Conservation (phyloP, 2,888 invertebrate genomes). For the Neuroscelio doddi region DNA sequence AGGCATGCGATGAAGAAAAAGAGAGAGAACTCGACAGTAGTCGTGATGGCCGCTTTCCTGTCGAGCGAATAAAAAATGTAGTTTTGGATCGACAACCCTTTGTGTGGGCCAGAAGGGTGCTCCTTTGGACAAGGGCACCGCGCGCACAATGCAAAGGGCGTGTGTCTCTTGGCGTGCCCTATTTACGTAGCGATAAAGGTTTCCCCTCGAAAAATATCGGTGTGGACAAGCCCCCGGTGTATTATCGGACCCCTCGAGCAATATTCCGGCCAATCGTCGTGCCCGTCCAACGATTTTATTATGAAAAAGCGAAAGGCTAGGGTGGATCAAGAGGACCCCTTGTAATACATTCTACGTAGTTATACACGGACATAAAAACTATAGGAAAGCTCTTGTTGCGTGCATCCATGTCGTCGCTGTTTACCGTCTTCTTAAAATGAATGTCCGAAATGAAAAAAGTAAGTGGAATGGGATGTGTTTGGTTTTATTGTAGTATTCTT, state of each 20-base stretch:
- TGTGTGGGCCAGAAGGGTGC: constrained; percentile 65
- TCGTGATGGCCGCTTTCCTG: constrained; percentile 70
- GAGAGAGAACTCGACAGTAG: constrained; percentile 40
- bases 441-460: constrained; percentile 14
- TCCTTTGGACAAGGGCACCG: constrained; percentile 55
- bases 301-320: constrained; percentile 62
- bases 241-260: constrained; percentile 56
- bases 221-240: constrained; percentile 63
- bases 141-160: constrained; percentile 68
- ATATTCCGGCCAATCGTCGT: constrained; percentile 64
- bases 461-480: constrained; percentile 15
- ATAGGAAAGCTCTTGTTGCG: constrained; percentile 35
- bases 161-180: constrained; percentile 71
- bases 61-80: constrained; percentile 65
- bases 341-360: constrained; percentile 31
- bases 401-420: constrained; percentile 34
- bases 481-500: background rate
- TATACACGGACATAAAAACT: constrained; percentile 26
- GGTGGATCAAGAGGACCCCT: constrained; percentile 51
- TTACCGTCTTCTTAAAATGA: constrained; percentile 39
- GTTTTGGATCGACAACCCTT: constrained; percentile 64
- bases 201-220: constrained; percentile 49
- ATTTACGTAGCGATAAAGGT: constrained; percentile 68
- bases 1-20: constrained; percentile 30
- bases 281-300: constrained; percentile 68